phyloP scores from a whole-genome alignment of 2,797 vertebrate genomes.

The Rhinogobio ventralis region DNA sequence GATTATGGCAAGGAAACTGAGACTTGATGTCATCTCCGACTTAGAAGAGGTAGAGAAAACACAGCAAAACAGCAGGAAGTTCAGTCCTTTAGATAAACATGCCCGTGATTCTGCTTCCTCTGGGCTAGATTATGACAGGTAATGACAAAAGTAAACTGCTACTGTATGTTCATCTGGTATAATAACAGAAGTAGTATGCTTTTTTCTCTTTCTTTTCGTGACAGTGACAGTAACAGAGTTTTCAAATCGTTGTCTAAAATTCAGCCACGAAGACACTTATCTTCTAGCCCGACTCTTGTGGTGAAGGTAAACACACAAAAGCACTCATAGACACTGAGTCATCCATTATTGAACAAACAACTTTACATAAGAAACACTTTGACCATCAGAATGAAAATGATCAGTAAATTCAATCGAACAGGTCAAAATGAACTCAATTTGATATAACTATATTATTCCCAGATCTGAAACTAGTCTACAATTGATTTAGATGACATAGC shows the following conservation, averaged over 20 bases:
- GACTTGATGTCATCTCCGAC: conserved; percentile 47
- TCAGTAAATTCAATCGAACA: not conserved
- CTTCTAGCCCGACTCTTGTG: conserved; percentile 42
- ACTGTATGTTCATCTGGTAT: not conserved
- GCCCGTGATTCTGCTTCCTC: conserved; percentile 55
- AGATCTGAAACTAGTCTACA: not conserved
- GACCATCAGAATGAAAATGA: not conserved
- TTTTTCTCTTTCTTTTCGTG: not conserved
- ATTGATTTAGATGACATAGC: not conserved
- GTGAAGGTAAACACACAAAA: conserved; percentile 47
- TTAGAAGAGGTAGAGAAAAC: conserved; percentile 47
- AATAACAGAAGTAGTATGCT: not conserved
- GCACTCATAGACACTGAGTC: not conserved
- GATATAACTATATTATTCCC: not conserved
- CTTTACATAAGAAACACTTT: not conserved
- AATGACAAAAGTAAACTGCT: not conserved
- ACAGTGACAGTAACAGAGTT: conserved; percentile 59
- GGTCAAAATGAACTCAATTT: not conserved
- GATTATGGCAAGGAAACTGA: conserved; percentile 52
- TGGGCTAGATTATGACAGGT: conserved; percentile 70
- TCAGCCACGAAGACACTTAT: conserved; percentile 37
- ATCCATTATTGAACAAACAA: not conserved
- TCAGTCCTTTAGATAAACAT: conserved; percentile 53
- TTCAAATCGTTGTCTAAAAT: conserved; percentile 58
- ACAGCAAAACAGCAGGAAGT: conserved; percentile 54